These are phyloP conservation scores for Xenopus borealis DNA, from an alignment of 2,113 vertebrate species.

Conservation along the genomic window DNA sequence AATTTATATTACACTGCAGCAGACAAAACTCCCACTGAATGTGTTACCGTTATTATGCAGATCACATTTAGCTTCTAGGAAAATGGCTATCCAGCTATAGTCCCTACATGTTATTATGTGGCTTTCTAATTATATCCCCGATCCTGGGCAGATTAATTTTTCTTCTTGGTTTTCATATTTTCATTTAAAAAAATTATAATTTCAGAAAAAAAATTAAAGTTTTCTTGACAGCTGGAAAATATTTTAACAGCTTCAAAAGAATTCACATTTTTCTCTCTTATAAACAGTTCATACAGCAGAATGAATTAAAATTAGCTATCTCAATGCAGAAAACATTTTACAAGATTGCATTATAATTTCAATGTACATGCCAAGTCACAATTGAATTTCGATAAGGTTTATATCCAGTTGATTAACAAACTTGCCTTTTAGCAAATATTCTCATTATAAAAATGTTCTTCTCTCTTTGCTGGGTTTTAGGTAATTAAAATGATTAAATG, in stretches of 20 bases:
- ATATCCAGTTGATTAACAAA: too few relatives aligned
- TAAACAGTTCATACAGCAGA: conserved; percentile 18
- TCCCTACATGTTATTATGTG: too few relatives aligned
- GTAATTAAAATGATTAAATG: too few relatives aligned
- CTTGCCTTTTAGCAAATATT: too few relatives aligned
- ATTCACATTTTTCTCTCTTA: conserved; percentile 9
- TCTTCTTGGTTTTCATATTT: conserved; percentile 5
- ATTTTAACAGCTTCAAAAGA: conserved; percentile 2
- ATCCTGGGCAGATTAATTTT: neutral
- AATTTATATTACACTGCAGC: too few relatives aligned
- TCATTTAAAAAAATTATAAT: neutral
- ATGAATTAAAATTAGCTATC: conserved; percentile 12
- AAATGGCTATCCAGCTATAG: too few relatives aligned
- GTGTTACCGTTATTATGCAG: too few relatives aligned
- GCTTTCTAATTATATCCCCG: conserved; percentile 1
- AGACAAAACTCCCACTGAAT: too few relatives aligned
- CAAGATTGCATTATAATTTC: conserved; percentile 5
- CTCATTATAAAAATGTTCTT: too few relatives aligned
- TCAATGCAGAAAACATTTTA: conserved; percentile 6
- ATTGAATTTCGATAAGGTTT: conserved; percentile 8
- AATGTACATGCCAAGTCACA: neutral
- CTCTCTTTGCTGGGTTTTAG: too few relatives aligned
- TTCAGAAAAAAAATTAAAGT: neutral
- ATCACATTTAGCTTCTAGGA: too few relatives aligned
- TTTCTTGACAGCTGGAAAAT: conserved; percentile 26